Percentiles rank a stretch among this genome's conserved stretches.
phyloP scores from a whole-genome alignment of 2,113 vertebrate species.

The Corythaeola cristata region DNA sequence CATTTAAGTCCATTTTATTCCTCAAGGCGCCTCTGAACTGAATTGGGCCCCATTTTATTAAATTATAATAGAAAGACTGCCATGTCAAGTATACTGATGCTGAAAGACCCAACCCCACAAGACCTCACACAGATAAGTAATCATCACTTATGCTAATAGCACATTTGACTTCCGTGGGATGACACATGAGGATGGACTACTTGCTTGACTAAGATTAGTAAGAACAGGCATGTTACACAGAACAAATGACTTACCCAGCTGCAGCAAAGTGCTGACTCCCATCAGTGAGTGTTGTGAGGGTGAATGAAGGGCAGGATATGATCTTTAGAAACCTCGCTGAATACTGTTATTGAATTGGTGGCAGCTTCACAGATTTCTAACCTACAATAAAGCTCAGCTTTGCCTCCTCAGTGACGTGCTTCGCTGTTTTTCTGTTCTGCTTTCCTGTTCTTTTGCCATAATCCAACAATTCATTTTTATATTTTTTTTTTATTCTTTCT shows the following conservation, averaged over 20 bases:
- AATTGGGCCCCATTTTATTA: slow-evolving; percentile 45
- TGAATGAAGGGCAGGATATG: slow-evolving; percentile 33
- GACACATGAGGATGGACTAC: slow-evolving; percentile 57
- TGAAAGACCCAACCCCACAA: slow-evolving; percentile 31
- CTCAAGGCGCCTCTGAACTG: slow-evolving; percentile 42
- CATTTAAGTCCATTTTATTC: slow-evolving; percentile 11
- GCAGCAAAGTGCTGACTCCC: slow-evolving; percentile 27
- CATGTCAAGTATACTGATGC: not conserved
- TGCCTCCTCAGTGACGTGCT: not conserved
- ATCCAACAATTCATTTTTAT: not conserved
- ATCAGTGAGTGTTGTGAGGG: not conserved
- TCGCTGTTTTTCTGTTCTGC: not conserved
- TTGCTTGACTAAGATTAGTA: slow-evolving; percentile 57
- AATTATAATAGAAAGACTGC: slow-evolving; percentile 14
- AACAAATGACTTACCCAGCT: slow-evolving; percentile 49
- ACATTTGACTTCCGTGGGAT: slow-evolving; percentile 34
- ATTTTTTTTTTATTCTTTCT: not conserved
- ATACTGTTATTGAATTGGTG: slow-evolving; percentile 7
- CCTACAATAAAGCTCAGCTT: slow-evolving; percentile 2
- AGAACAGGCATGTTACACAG: slow-evolving; percentile 31
- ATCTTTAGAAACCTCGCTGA: not conserved
- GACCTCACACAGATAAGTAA: slow-evolving; percentile 52
- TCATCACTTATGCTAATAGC: slow-evolving; percentile 64
- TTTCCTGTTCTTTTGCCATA: not conserved
- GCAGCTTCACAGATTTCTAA: slow-evolving; percentile 32